A percentile compares a stretch with the other conserved stretches of the same genome.
These are phyloP conservation scores for Pterostichus niger DNA, from an alignment of 2,888 invertebrate species.

Conservation along the genomic window DNA sequence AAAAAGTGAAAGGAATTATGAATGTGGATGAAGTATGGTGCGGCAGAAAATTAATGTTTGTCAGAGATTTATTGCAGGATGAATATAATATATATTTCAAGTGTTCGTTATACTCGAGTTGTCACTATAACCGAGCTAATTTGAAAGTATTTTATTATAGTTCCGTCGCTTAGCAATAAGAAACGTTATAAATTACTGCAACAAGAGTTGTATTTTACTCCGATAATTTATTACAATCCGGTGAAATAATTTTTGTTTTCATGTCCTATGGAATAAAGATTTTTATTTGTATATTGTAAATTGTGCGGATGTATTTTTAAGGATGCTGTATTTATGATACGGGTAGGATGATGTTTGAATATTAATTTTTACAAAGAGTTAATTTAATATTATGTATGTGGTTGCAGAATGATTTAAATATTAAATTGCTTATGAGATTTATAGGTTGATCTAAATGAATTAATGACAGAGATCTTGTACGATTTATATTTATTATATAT, in stretches of 20 bases:
- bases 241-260: slow-evolving; percentile 46
- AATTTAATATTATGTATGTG: slow-evolving; percentile 48
- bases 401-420: slow-evolving; percentile 26
- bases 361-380: slow-evolving; percentile 17
- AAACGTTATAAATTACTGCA: slow-evolving; percentile 11
- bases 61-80: too few relatives aligned
- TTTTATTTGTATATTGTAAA: slow-evolving; percentile 5
- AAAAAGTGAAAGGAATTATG: too few relatives aligned
- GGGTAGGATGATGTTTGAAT: slow-evolving; percentile 20
- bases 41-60: too few relatives aligned
- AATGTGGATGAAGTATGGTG: too few relatives aligned
- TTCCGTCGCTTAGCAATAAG: not conserved
- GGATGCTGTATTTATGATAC: slow-evolving; percentile 22
- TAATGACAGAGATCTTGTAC: not conserved
- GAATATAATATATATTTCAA: too few relatives aligned
- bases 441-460: not conserved
- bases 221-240: not conserved
- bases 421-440: slow-evolving; percentile 37
- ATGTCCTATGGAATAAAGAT: not conserved
- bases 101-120: too few relatives aligned
- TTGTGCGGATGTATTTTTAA: slow-evolving; percentile 32
- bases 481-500: too few relatives aligned
- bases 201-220: slow-evolving; percentile 12
- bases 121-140: not conserved
- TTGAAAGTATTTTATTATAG: not conserved